Base-by-base conservation (phyloP, 2,888 invertebrate genomes). In the Vanessa cardui region DNA sequence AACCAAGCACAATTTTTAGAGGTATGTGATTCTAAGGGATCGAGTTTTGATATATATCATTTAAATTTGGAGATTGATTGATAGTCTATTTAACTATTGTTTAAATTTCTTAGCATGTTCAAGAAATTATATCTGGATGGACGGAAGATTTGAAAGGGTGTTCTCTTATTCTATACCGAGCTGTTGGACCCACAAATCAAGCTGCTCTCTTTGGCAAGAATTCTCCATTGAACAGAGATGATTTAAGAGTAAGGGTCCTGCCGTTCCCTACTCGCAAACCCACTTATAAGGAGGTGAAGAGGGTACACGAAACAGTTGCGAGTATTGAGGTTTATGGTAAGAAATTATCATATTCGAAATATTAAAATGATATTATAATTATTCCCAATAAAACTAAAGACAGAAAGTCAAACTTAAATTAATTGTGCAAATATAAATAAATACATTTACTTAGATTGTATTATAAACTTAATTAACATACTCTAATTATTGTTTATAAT, bases 211-310 rank as follows among this genome's bases (percentile, higher is more conserved):
- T 97, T 80, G 96, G 97, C 0, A 95, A 95, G 81, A 94, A 91
- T 64, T 95, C 97, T 0, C 94, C 96, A 0, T 83, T 98, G 16
- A 93, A 93, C 70, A 93, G 94, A 74, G 93, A 89, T 5, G 96
- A 96, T 78, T 76, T 85, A 1, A 89, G 96, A 69, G 83, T 97
- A 9, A 87, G 96, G 74, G 94, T 94, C 21, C 93, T 98, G 72
- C 98, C 98, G 0, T 97, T 98, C 86, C 95, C 96, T 0, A 97
- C 98, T 0, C 92, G 96, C 74, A 94, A 97, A 75, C 96, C 98
- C 0, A 97, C 97, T 0, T 96, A 95, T 77, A 95, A 94, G 62
- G 98, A 98, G 90, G 94, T 97, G 1, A 94, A 95, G 80, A 89
- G 97, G 70, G 96, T 97, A 0, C 96, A 96, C 75, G 94, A 94